phyloP scores from a whole-genome alignment of 2,797 vertebrate genomes.

The Meriones psammophilus region DNA sequence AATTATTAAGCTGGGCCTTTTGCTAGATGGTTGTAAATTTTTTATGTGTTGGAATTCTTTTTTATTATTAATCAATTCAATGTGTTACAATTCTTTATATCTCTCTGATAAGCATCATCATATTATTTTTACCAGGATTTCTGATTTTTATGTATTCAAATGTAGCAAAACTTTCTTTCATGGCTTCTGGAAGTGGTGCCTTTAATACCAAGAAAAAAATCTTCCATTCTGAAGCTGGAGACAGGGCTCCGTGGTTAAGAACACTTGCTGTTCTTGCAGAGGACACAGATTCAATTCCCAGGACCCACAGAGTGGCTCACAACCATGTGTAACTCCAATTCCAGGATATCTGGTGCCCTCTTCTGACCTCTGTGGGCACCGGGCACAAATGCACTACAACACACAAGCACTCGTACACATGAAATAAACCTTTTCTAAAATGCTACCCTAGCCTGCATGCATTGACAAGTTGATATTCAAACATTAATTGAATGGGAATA shows the following conservation, averaged over 20 bases:
- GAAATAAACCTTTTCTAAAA: neutral
- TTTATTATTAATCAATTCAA: too few species aligned
- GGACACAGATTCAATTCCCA: neutral
- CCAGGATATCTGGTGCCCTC: neutral
- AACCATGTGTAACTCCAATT: neutral
- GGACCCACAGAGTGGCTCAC: neutral
- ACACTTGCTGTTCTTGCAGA: neutral
- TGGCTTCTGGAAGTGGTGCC: constrained; percentile 1
- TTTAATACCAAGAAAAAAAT: constrained; percentile 23
- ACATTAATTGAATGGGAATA: constrained; percentile 16
- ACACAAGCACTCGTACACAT: neutral
- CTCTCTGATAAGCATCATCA: neutral
- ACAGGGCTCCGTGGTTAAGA: too few species aligned
- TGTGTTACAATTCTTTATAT: neutral
- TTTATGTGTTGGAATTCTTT: constrained; percentile 34
- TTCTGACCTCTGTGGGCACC: neutral
- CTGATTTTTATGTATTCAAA: constrained; percentile 25
- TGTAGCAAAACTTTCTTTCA: constrained; percentile 29
- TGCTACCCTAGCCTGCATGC: neutral
- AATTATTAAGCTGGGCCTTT: constrained; percentile 10
- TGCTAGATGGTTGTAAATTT: constrained; percentile 10
- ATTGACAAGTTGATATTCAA: constrained; percentile 34
- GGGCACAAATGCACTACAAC: neutral
- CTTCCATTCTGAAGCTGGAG: constrained; percentile 25
- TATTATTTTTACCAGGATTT: constrained; percentile 6